Percentiles rank a stretch among this genome's conserved stretches.
These are phyloP conservation scores for Pterophyllum scalare DNA, from an alignment of 2,113 vertebrate species.

Conservation along the genomic window DNA sequence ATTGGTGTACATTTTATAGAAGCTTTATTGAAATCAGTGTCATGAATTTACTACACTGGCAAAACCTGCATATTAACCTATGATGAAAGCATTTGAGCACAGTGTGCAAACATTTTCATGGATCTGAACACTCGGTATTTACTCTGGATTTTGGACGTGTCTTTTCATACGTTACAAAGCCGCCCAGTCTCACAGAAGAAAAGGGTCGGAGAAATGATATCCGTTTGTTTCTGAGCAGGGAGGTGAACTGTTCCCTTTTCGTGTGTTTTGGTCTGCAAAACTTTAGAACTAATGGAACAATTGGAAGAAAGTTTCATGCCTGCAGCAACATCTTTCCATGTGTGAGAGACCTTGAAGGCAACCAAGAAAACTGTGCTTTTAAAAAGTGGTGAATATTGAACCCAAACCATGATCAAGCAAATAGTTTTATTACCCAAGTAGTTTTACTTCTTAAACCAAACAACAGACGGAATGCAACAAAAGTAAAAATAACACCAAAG, in stretches of 20 bases:
- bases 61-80: not conserved
- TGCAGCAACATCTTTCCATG: not conserved
- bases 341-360: not conserved
- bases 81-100: not conserved
- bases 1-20: not conserved
- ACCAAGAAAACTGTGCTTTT: not conserved
- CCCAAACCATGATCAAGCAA: not conserved
- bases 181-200: not conserved
- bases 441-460: not conserved
- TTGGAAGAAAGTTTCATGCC: not conserved
- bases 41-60: not conserved
- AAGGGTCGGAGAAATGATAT: not conserved
- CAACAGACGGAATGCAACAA: too few species aligned
- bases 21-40: not conserved
- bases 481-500: not conserved
- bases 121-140: not conserved
- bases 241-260: too few species aligned
- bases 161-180: not conserved
- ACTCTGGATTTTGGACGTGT: not conserved
- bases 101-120: not conserved
- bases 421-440: too few species aligned
- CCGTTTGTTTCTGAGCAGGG: not conserved
- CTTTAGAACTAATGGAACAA: accelerated
- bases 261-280: not conserved
- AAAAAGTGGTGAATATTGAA: not conserved